These are phyloP conservation scores for Heliconius eleuchia DNA, from an alignment of 1,140 invertebrate genomes.

Conservation along the genomic window DNA sequence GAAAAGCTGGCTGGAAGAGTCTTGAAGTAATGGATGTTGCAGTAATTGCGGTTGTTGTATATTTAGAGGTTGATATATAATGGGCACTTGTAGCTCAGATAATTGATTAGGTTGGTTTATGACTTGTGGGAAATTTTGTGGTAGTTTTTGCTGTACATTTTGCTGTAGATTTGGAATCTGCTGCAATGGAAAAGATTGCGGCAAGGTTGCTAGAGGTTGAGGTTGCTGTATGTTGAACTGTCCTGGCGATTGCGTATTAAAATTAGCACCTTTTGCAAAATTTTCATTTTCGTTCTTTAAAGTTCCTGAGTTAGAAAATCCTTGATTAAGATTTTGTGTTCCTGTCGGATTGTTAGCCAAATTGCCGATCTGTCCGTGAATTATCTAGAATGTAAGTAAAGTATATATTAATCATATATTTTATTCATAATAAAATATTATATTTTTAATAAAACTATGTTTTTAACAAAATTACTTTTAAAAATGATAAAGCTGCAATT, in stretches of 20 bases:
- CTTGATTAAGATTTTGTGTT: constrained; percentile 38
- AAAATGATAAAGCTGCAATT: constrained; percentile 41
- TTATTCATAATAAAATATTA: background rate
- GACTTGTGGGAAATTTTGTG: constrained; percentile 22
- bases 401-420: background rate
- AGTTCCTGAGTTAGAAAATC: constrained; percentile 24
- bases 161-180: constrained; percentile 4
- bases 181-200: constrained; percentile 12
- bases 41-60: background rate
- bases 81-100: constrained; percentile 31
- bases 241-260: constrained; percentile 30
- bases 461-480: constrained; percentile 42
- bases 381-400: constrained; percentile 33
- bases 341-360: constrained; percentile 24
- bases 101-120: constrained; percentile 28
- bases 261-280: constrained; percentile 21
- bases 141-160: background rate
- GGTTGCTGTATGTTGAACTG: constrained; percentile 26
- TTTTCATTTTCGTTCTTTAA: constrained; percentile 36
- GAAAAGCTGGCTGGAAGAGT: background rate
- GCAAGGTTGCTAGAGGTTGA: constrained; percentile 18
- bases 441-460: background rate
- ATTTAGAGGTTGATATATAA: constrained; percentile 15
- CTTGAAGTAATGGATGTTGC: constrained; percentile 23
- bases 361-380: constrained; percentile 37